Percentiles rank a stretch among this genome's conserved stretches.
Evolutionary conservation across 35 echinoderm and acorn worm genomes (phyloP).

Genomic region (Acanthaster planci): DNA sequence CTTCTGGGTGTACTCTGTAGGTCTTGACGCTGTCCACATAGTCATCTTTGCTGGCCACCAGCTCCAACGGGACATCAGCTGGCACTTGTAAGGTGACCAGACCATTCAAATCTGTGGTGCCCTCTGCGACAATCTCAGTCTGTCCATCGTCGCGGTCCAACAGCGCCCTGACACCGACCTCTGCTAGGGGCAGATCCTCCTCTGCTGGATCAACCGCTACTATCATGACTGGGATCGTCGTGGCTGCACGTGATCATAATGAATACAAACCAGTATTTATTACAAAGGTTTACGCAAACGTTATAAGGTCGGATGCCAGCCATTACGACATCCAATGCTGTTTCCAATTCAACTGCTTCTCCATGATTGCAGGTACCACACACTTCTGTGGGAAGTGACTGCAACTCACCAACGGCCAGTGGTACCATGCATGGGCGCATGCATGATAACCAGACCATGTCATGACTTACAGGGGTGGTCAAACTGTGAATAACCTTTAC

Average conservation of each 20-base stretch:
- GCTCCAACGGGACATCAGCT: slow-evolving; percentile 16
- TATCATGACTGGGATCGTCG: slow-evolving; percentile 20
- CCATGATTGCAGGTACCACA: no score
- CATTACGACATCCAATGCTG: no score
- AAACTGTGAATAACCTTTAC: no score
- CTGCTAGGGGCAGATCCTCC: background rate
- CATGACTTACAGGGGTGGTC: no score
- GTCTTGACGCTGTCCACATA: slow-evolving; percentile 33
- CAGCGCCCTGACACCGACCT: slow-evolving; percentile 26
- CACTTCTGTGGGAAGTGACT: no score
- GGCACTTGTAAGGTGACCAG: slow-evolving; percentile 37
- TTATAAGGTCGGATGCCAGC: no score
- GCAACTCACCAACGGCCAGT: no score
- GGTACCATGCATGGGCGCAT: no score
- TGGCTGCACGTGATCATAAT: background rate
- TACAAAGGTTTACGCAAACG: no score
- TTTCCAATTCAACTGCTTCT: no score
- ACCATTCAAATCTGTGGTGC: slow-evolving; percentile 29
- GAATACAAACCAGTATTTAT: no score
- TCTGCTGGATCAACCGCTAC: slow-evolving; percentile 15
- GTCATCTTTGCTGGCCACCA: slow-evolving; percentile 31
- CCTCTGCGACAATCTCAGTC: slow-evolving; percentile 11
- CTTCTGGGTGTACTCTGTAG: slow-evolving; percentile 21
- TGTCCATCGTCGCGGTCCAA: slow-evolving; percentile 13
- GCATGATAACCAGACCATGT: no score